A percentile compares a stretch with the other conserved stretches of the same genome.
These are phyloP conservation scores for Allygus modestus DNA, from an alignment of 2,888 invertebrate species.

Conservation along the genomic window DNA sequence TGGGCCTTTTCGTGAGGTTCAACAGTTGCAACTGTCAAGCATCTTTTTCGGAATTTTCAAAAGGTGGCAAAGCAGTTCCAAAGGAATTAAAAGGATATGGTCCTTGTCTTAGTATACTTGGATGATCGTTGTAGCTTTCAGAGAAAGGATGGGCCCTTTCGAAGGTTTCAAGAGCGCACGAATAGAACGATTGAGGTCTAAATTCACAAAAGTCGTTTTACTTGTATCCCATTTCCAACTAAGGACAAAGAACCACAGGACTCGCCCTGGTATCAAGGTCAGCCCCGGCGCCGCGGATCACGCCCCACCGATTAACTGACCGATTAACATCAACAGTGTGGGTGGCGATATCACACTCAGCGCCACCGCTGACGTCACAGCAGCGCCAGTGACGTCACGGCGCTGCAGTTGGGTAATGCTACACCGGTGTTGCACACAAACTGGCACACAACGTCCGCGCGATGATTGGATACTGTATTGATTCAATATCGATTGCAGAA, in stretches of 20 bases:
- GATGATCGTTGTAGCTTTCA: too few relatives aligned
- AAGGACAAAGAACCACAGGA: not conserved
- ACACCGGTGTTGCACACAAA: not conserved
- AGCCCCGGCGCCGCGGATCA: not conserved
- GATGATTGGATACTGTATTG: not conserved
- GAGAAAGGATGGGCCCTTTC: too few relatives aligned
- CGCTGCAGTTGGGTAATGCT: not conserved
- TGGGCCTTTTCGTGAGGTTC: too few relatives aligned
- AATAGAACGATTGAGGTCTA: too few relatives aligned
- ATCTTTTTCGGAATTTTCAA: too few relatives aligned
- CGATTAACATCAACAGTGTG: slow-evolving; percentile 32
- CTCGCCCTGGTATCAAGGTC: slow-evolving; percentile 3
- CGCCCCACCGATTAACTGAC: not conserved
- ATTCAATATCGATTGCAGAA: not conserved
- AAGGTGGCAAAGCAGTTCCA: too few relatives aligned
- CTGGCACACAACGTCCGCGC: not conserved
- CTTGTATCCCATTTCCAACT: too few relatives aligned
- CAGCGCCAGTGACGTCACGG: not conserved
- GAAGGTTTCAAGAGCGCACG: too few relatives aligned
- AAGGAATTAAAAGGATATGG: too few relatives aligned
- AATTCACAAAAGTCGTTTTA: too few relatives aligned
- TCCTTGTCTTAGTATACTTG: too few relatives aligned
- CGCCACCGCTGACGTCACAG: not conserved
- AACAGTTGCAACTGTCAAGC: too few relatives aligned
- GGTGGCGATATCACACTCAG: not conserved